phyloP scores from a whole-genome alignment of 2,888 invertebrate genomes.

The Drosophila borborema region DNA sequence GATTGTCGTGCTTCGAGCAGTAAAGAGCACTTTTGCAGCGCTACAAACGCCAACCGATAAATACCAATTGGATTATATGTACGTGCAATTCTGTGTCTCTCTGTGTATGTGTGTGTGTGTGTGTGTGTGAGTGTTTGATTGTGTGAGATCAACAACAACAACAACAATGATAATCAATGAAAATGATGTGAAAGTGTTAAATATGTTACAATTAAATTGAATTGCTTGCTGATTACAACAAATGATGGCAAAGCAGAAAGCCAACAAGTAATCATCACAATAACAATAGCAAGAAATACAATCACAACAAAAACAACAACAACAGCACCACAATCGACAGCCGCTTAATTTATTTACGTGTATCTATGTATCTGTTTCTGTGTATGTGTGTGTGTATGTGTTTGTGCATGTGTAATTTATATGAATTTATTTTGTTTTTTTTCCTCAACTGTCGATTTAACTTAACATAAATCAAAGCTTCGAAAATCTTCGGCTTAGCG shows the following conservation, averaged over 20 bases:
- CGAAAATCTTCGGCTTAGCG: constrained; percentile 46
- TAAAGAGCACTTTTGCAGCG: constrained; percentile 58
- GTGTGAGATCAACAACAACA: neutral
- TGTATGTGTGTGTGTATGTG: constrained; percentile 1
- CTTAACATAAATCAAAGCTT: constrained; percentile 57
- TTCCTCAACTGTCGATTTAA: constrained; percentile 46
- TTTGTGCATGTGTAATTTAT: constrained; percentile 39
- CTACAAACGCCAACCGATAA: constrained; percentile 43
- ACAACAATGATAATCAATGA: constrained; percentile 49
- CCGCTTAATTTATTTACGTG: constrained; percentile 6
- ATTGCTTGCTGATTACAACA: constrained; percentile 75
- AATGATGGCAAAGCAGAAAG: constrained; percentile 63
- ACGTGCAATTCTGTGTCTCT: constrained; percentile 5
- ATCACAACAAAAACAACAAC: constrained; percentile 17
- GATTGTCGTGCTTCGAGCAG: constrained; percentile 80
- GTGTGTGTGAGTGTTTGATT: constrained; percentile 6
- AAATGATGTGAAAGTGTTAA: constrained; percentile 74
- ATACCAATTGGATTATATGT: constrained; percentile 57
- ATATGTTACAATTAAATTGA: constrained; percentile 73
- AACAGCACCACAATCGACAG: constrained; percentile 35
- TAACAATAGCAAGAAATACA: constrained; percentile 51
- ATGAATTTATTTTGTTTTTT: constrained; percentile 32
- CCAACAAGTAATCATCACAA: constrained; percentile 48
- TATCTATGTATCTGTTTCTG: neutral
- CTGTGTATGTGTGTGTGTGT: constrained; percentile 6